Conservation (phyloP, 2,888 invertebrate genomes). For the Ormia ochracea region DNA sequence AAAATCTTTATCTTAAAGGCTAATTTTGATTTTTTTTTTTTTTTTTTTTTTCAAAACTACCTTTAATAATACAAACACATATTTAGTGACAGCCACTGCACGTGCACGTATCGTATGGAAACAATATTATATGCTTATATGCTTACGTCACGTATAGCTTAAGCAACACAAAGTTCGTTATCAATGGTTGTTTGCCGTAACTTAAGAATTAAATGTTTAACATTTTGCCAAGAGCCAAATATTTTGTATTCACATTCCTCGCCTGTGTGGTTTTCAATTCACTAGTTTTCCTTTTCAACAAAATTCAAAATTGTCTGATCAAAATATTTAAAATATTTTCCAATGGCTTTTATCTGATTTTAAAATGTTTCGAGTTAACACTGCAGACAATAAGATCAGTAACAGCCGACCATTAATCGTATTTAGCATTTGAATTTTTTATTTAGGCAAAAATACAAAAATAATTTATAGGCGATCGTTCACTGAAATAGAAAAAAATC, state of each 20-base stretch:
- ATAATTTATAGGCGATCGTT: constrained; percentile 49
- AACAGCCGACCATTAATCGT: constrained; percentile 7
- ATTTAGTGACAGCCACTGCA: no score
- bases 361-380: constrained; percentile 25
- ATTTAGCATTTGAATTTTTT: constrained; percentile 38
- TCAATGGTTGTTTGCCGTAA: background rate
- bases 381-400: background rate
- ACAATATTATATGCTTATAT: no score
- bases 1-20: no score
- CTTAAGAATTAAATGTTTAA: background rate
- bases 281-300: constrained; percentile 24
- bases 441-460: constrained; percentile 19
- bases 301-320: constrained; percentile 32
- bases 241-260: constrained; percentile 28
- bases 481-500: constrained; percentile 37
- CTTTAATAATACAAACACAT: no score
- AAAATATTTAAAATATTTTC: constrained; percentile 57
- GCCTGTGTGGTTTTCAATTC: constrained; percentile 54
- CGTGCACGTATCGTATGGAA: no score
- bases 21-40: no score
- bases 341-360: constrained; percentile 36
- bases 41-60: no score
- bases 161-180: background rate
- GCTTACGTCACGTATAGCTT: background rate
- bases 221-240: background rate